Base-by-base conservation (phyloP, 2,888 invertebrate genomes). In the Eilema caniola region DNA sequence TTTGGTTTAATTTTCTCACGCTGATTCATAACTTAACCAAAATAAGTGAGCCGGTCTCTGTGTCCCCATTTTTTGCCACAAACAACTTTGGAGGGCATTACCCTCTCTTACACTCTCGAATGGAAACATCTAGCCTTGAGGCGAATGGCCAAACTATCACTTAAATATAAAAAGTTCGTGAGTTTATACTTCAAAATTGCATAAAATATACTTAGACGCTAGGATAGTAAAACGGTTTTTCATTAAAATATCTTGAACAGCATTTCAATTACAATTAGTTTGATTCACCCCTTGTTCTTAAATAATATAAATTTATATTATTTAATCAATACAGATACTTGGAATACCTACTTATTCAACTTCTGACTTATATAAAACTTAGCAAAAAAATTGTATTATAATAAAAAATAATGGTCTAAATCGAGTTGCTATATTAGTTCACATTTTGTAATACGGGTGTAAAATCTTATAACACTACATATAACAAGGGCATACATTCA, bases 1-100 rank as follows among this genome's bases (percentile, higher is more conserved):
- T 87, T 87, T 60, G 86, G 89, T 89, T 92, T 92, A 91, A 93
- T 92, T 90, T 91, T 94, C 93, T 93, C 93, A 92, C 90, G 90
- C 90, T 94, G 94, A 95, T 92, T 95, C 94, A 95, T 92, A 93
- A 89, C 85, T 88, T 86, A 86, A 90, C 90, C 89, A 91, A 94
- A 93, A 92, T 93, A 91, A 94, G 92, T 89, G 86, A 93, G 91
- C 92, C 90, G 93, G 92, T 92, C 91, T 91, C 88, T 73, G 89
- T 91, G 94, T 92, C 93, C 95, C 88, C 94, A 94, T 94, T 95
- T 95, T 95, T 95, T 94, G 92, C 94, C 90, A 90, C 93, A 94
- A 95, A 94, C 95, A 94, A 93, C 94, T 93, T 92, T 83, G 82
- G 92, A 93, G 95, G 94, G 92, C 95, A 93, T 91, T 93, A 92